Evolutionary conservation across 2,888 invertebrate species (phyloP).

Genomic region (Dryococelus australis): DNA sequence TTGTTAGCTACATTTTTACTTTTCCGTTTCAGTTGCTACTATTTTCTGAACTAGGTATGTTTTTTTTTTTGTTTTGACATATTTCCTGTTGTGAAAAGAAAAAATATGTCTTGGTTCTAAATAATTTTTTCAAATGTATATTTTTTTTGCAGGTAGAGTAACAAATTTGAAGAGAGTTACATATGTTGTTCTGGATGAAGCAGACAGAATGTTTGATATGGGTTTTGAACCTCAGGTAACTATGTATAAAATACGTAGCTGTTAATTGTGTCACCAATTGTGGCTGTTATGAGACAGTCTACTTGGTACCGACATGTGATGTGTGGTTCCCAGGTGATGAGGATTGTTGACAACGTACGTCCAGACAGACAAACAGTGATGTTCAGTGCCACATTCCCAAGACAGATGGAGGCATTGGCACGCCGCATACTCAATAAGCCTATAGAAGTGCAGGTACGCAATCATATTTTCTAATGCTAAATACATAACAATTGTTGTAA

Average conservation of each 20-base stretch:
- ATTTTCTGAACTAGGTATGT: no score
- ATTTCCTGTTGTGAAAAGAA: no score
- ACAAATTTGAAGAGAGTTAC: conserved; percentile 97
- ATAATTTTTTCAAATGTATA: not conserved
- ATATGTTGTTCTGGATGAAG: conserved; percentile 97
- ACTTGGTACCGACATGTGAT: conserved; percentile 37
- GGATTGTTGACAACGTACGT: conserved; percentile 95
- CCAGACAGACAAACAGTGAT: conserved; percentile 98
- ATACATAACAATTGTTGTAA: no score
- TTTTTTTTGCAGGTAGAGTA: conserved; percentile 68
- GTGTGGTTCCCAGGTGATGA: conserved; percentile 74
- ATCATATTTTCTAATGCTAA: not conserved
- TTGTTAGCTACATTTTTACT: no score
- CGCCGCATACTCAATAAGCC: conserved; percentile 92
- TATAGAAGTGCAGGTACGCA: conserved; percentile 86
- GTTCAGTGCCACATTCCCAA: conserved; percentile 98
- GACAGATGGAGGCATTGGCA: conserved; percentile 99
- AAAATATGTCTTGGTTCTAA: not conserved
- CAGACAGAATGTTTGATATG: conserved; percentile 99
- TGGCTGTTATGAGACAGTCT: not conserved
- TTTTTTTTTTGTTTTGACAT: no score
- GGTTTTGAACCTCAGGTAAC: conserved; percentile 94
- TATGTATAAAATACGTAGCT: not conserved
- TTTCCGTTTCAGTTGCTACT: no score
- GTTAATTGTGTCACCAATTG: no score